Conservation (phyloP, 2,797 vertebrate genomes). For the Periophthalmus magnuspinnatus region DNA sequence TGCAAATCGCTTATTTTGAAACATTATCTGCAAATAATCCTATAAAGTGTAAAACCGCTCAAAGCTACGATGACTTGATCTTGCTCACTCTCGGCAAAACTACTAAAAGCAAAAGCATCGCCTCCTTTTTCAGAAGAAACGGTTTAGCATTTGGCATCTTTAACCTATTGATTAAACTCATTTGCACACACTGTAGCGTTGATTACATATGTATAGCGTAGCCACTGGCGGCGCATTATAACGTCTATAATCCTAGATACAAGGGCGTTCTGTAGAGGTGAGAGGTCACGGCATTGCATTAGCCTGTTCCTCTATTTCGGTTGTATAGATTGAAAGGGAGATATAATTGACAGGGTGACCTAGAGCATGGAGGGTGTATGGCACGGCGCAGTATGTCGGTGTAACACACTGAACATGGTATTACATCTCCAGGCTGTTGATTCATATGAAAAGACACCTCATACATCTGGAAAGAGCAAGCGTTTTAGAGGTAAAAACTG, state of each 20-base stretch:
- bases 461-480: slow-evolving; percentile 45
- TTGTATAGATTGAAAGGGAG: slow-evolving; percentile 29
- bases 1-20: neutral
- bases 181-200: slow-evolving; percentile 10
- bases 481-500: slow-evolving; percentile 51
- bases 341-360: slow-evolving; percentile 36
- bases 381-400: slow-evolving; percentile 12
- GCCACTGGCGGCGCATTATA: slow-evolving; percentile 1
- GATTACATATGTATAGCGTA: neutral
- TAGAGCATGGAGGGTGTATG: slow-evolving; percentile 9
- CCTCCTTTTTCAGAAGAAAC: slow-evolving; percentile 3
- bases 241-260: neutral
- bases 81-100: neutral
- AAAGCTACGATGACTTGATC: neutral
- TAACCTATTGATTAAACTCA: slow-evolving; percentile 10
- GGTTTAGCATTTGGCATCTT: slow-evolving; percentile 6
- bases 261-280: slow-evolving; percentile 13
- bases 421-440: slow-evolving; percentile 47
- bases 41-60: neutral
- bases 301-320: slow-evolving; percentile 24
- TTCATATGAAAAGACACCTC: slow-evolving; percentile 34
- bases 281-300: slow-evolving; percentile 22
- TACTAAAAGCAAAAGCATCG: neutral
- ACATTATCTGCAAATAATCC: neutral
- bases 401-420: slow-evolving; percentile 39